phyloP scores from a whole-genome alignment of 2,113 vertebrate species.

The Nesoenas mayeri region DNA sequence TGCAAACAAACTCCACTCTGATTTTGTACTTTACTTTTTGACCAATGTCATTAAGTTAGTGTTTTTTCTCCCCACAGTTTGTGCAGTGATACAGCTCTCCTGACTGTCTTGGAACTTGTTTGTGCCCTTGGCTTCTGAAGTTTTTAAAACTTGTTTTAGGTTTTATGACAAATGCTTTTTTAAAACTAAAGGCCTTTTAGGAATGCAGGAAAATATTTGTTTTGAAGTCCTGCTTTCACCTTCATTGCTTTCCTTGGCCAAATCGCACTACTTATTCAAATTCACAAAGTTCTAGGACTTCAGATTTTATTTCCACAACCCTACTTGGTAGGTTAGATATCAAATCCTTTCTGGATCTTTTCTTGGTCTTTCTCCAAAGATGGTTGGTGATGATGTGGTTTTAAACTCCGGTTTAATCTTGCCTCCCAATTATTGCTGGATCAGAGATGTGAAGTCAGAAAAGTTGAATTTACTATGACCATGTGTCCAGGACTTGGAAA shows the following conservation, averaged over 20 bases:
- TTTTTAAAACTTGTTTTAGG: constrained; percentile 54
- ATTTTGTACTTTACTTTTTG: constrained; percentile 23
- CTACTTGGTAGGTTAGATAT: constrained; percentile 32
- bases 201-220: constrained; percentile 71
- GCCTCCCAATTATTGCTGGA: constrained; percentile 2
- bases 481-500: constrained; percentile 11
- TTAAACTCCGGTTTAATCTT: not conserved
- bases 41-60: constrained; percentile 13
- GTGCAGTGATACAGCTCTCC: constrained; percentile 29
- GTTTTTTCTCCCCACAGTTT: not conserved
- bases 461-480: constrained; percentile 26
- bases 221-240: constrained; percentile 68
- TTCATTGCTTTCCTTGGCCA: constrained; percentile 62
- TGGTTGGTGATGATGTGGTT: constrained; percentile 12
- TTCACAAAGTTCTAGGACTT: constrained; percentile 52
- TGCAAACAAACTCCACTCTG: not conserved
- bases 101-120: constrained; percentile 45
- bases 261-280: constrained; percentile 35
- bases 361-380: not conserved
- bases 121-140: constrained; percentile 49
- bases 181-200: constrained; percentile 64
- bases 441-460: not conserved
- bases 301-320: constrained; percentile 36
- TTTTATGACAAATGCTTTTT: constrained; percentile 66
- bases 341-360: constrained; percentile 7